phyloP scores from a whole-genome alignment of 2,797 vertebrate species.

The Microcaecilia unicolor region DNA sequence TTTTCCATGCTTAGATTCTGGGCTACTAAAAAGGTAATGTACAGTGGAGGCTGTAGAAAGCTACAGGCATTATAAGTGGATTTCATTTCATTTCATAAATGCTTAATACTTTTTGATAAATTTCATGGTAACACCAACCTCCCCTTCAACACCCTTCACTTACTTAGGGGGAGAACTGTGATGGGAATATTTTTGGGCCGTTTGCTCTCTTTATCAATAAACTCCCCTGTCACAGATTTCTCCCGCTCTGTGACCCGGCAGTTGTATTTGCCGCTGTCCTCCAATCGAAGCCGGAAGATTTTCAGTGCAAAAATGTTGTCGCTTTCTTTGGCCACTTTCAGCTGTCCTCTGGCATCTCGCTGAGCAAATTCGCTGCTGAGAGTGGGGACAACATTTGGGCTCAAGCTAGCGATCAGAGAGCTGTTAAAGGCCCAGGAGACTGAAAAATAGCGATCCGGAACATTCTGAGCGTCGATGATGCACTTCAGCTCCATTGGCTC shows the following conservation, averaged over 20 bases:
- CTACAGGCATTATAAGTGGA: too few species aligned
- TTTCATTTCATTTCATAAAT: too few species aligned
- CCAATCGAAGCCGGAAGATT: slow-evolving; percentile 76
- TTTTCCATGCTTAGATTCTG: too few species aligned
- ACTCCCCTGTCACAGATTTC: slow-evolving; percentile 82
- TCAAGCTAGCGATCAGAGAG: slow-evolving; percentile 87
- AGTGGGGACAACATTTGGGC: slow-evolving; percentile 79
- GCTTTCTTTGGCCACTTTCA: slow-evolving; percentile 83
- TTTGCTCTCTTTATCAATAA: slow-evolving; percentile 89
- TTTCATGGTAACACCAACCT: too few species aligned
- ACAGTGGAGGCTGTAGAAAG: too few species aligned
- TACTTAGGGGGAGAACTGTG: slow-evolving; percentile 79
- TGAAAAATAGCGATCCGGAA: slow-evolving; percentile 87
- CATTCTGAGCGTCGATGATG: slow-evolving; percentile 85
- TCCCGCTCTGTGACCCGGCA: slow-evolving; percentile 89
- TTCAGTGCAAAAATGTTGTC: slow-evolving; percentile 77
- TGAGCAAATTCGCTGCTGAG: slow-evolving; percentile 79
- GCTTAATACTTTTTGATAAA: too few species aligned
- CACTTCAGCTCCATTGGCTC: slow-evolving; percentile 88
- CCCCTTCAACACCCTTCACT: slow-evolving; percentile 48
- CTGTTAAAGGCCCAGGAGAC: slow-evolving; percentile 98
- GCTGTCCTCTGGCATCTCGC: slow-evolving; percentile 75
- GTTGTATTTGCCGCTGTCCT: slow-evolving; percentile 91
- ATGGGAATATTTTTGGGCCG: slow-evolving; percentile 91
- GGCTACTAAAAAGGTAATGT: too few species aligned